A percentile compares a stretch with the other conserved stretches of the same genome.
These are phyloP conservation scores for Seladonia tumulorum DNA, from an alignment of 2,888 invertebrate species.

Conservation along the genomic window DNA sequence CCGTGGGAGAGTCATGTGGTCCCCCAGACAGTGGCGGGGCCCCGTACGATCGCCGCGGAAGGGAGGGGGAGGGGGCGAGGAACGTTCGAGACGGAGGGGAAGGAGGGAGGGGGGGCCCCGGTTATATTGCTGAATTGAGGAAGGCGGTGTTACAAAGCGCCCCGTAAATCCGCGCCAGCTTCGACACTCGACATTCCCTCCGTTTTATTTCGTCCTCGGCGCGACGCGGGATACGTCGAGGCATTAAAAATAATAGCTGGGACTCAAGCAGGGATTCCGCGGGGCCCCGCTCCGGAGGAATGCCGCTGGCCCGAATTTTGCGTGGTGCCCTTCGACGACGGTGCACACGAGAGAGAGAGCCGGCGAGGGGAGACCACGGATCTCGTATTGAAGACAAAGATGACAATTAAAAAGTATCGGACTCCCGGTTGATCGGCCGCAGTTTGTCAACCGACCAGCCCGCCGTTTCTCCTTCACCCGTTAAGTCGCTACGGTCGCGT, in stretches of 20 bases:
- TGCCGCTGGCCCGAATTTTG: constrained; percentile 57
- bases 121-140: constrained; percentile 83
- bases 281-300: constrained; percentile 44
- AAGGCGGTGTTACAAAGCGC: constrained; percentile 84
- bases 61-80: constrained; percentile 64
- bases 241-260: constrained; percentile 82
- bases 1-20: constrained; percentile 67
- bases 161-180: constrained; percentile 84
- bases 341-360: not conserved
- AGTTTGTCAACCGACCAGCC: not conserved
- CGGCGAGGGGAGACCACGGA: not conserved
- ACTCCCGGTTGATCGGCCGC: too few relatives aligned
- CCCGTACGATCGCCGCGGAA: not conserved
- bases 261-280: constrained; percentile 59
- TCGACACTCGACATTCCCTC: constrained; percentile 84
- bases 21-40: constrained; percentile 37
- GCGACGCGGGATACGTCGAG: constrained; percentile 68
- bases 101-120: constrained; percentile 41
- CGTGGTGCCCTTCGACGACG: constrained; percentile 1
- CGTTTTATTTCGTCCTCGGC: constrained; percentile 77
- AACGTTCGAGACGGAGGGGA: not conserved
- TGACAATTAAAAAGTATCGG: constrained; percentile 41
- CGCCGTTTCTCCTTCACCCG: not conserved
- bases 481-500: not conserved
- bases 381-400: constrained; percentile 31